phyloP scores from a whole-genome alignment of 30 jellyfish, hydroid and myxozoan genomes.

The Sanderia malayensis region DNA sequence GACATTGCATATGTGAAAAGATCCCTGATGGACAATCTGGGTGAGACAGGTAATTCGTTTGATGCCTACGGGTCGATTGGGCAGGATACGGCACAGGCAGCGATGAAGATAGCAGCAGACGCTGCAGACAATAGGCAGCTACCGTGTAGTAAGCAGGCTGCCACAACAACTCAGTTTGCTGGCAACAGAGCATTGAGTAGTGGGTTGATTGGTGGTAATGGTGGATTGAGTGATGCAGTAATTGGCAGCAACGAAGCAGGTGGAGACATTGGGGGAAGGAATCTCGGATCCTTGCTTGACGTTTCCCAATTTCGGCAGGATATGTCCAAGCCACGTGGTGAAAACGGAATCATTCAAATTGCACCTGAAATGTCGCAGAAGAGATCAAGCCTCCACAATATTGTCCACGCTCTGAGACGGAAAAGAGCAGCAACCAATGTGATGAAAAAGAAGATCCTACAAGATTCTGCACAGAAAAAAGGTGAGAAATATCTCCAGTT shows the following conservation, averaged over 20 bases:
- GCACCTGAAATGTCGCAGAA: conserved; percentile 38
- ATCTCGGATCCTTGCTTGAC: background rate
- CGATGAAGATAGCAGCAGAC: conserved; percentile 15
- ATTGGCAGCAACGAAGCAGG: too few relatives aligned
- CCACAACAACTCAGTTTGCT: too few relatives aligned
- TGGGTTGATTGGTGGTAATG: too few relatives aligned
- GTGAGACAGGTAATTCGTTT: conserved; percentile 48
- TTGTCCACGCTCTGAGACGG: conserved; percentile 3
- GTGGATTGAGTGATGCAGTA: too few relatives aligned
- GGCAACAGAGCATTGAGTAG: too few relatives aligned
- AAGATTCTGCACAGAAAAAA: conserved; percentile 35
- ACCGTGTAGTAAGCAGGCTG: conserved; percentile 35
- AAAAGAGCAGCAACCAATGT: conserved; percentile 33
- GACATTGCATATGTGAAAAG: background rate
- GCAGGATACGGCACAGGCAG: conserved; percentile 37
- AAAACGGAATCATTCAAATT: conserved; percentile 47
- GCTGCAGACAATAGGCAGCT: background rate
- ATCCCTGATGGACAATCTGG: conserved; percentile 32
- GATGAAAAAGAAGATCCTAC: conserved; percentile 25
- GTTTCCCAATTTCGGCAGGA: conserved; percentile 17
- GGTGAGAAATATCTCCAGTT: conserved; percentile 9
- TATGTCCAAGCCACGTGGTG: conserved; percentile 15
- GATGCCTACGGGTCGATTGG: conserved; percentile 85
- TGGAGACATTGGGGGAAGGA: too few relatives aligned
- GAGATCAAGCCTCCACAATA: conserved; percentile 4